These are phyloP conservation scores for Lycopodina hypogea DNA, from an alignment of 37 sponge, comb jelly and placozoan species.

Conservation along the genomic window DNA sequence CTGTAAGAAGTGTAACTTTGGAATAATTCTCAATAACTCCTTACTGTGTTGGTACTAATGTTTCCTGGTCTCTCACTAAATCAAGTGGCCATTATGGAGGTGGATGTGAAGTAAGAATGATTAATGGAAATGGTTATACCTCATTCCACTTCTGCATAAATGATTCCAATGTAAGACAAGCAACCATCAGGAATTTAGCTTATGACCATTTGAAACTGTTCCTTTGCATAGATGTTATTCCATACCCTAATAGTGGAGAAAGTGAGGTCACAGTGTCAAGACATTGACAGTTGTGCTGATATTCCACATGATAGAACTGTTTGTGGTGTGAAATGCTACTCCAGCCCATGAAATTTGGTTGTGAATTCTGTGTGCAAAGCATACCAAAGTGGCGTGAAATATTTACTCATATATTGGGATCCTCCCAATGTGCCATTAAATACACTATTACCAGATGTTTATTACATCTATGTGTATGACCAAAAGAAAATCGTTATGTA, in stretches of 20 bases:
- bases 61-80: not conserved
- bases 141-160: not conserved
- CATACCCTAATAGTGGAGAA: not conserved
- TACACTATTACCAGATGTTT: too few species aligned
- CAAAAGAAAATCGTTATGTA: too few species aligned
- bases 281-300: not conserved
- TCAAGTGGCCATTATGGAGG: not conserved
- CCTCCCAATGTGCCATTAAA: too few species aligned
- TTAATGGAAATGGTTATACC: not conserved
- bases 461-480: too few species aligned
- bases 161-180: not conserved
- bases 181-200: not conserved
- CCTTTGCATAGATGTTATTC: not conserved
- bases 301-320: not conserved
- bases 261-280: not conserved
- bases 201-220: not conserved
- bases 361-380: too few species aligned
- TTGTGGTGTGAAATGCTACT: not conserved
- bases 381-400: too few species aligned
- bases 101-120: not conserved
- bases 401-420: too few species aligned
- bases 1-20: not conserved
- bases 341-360: too few species aligned
- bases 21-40: not conserved
- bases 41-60: not conserved